Conservation (phyloP, 2,888 invertebrate species). For the Pseudococcus jackbeardsleyi region DNA sequence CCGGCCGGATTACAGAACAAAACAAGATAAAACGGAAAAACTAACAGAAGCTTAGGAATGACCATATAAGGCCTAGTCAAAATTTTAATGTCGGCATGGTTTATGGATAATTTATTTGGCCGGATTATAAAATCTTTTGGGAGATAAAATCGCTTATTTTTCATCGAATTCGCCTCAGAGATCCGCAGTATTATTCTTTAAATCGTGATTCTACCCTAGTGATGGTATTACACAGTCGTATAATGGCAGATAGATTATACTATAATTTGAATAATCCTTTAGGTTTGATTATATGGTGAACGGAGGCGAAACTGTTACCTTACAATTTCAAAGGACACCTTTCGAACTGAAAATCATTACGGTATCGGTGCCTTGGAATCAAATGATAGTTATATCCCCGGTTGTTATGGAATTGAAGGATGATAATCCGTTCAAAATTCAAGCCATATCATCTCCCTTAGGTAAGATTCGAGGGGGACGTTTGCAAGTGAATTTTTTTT, state of each 20-base stretch:
- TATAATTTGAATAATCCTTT: conserved; percentile 65
- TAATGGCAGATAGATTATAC: neutral
- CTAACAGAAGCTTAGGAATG: conserved; percentile 26
- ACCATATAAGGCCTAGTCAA: conserved; percentile 47
- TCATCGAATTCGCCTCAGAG: conserved; percentile 36
- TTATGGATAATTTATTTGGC: conserved; percentile 42
- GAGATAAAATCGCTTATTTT: conserved; percentile 38
- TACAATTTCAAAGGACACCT: conserved; percentile 96
- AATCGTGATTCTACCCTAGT: neutral
- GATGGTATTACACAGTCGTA: neutral
- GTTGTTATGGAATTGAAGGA: conserved; percentile 89
- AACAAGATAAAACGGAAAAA: conserved; percentile 52
- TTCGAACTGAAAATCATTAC: conserved; percentile 90
- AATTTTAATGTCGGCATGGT: conserved; percentile 36
- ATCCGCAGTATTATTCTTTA: neutral
- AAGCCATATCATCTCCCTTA: conserved; percentile 9
- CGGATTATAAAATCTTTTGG: conserved; percentile 46
- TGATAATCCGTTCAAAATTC: conserved; percentile 66
- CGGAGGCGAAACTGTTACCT: conserved; percentile 96
- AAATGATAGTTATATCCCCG: conserved; percentile 92
- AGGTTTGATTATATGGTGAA: conserved; percentile 99
- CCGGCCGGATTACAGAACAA: conserved; percentile 37
- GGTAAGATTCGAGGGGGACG: conserved; percentile 11
- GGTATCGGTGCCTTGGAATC: conserved; percentile 97
- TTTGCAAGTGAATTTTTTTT: neutral